Conservation (phyloP, 2,888 invertebrate genomes). For the Habroteleia sp. region DNA sequence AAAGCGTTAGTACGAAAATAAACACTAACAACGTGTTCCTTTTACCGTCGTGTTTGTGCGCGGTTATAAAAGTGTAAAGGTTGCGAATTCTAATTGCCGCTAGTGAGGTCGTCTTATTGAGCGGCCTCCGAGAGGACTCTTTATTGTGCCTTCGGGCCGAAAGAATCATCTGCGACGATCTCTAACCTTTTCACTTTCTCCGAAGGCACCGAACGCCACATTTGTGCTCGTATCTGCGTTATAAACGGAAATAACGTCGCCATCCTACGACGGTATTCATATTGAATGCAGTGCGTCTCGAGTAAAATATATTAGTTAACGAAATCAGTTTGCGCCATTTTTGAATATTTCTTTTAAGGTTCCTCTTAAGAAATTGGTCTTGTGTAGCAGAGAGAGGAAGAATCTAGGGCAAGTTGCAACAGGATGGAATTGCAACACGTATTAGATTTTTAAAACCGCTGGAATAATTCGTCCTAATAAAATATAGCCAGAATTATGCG, state of each 20-base stretch:
- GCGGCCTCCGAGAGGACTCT: slow-evolving; percentile 63
- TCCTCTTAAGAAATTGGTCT: slow-evolving; percentile 6
- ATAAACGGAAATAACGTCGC: slow-evolving; percentile 57
- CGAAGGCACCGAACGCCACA: slow-evolving; percentile 64
- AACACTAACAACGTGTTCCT: slow-evolving; percentile 40
- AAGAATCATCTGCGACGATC: slow-evolving; percentile 73
- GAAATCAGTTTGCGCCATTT: too few species aligned
- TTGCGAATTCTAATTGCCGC: slow-evolving; percentile 61
- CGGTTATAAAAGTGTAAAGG: slow-evolving; percentile 59
- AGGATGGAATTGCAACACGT: slow-evolving; percentile 21
- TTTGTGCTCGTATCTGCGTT: slow-evolving; percentile 50
- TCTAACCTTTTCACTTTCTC: slow-evolving; percentile 77
- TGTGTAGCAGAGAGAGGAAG: too few species aligned
- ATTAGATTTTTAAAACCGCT: slow-evolving; percentile 19
- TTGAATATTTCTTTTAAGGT: too few species aligned
- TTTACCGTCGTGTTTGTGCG: slow-evolving; percentile 32
- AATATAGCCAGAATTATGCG: too few species aligned
- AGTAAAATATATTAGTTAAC: too few species aligned
- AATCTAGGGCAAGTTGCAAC: slow-evolving; percentile 38
- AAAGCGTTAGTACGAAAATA: slow-evolving; percentile 26
- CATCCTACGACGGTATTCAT: slow-evolving; percentile 17
- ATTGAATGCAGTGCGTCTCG: slow-evolving; percentile 32
- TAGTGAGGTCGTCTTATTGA: slow-evolving; percentile 58
- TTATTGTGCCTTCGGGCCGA: slow-evolving; percentile 64
- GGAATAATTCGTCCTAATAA: too few species aligned